Percentiles rank a stretch among this genome's conserved stretches.
These are phyloP conservation scores for Xiphorhynchus elegans DNA, from an alignment of 2,113 vertebrate species.

Conservation along the genomic window DNA sequence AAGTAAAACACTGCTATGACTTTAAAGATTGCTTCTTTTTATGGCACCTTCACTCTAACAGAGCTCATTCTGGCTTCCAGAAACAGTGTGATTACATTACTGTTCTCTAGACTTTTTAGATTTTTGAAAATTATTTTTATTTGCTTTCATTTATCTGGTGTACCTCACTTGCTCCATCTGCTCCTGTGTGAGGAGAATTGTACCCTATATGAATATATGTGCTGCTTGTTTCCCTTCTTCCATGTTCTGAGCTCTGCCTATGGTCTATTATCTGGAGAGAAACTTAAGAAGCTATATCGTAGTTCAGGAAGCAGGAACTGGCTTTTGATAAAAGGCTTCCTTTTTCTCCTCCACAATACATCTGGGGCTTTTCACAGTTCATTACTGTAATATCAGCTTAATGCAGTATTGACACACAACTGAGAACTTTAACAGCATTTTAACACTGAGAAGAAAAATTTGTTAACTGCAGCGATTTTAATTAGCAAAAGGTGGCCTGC, in stretches of 20 bases:
- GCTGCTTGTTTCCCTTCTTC: background rate
- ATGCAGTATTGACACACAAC: conserved; percentile 62
- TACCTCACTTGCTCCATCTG: background rate
- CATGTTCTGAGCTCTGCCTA: conserved; percentile 33
- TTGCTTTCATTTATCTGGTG: background rate
- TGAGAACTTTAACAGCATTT: conserved; percentile 63
- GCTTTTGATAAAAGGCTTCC: conserved; percentile 80
- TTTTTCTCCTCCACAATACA: conserved; percentile 66
- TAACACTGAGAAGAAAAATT: conserved; percentile 52
- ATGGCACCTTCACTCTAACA: background rate
- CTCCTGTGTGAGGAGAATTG: background rate
- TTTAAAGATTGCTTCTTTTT: background rate
- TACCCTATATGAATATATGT: background rate
- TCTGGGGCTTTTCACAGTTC: conserved; percentile 71
- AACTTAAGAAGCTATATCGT: conserved; percentile 66
- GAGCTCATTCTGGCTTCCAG: background rate
- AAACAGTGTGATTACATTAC: background rate
- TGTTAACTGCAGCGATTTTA: conserved; percentile 34
- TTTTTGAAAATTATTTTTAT: background rate
- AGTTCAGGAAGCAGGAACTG: conserved; percentile 78
- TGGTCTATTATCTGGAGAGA: conserved; percentile 39
- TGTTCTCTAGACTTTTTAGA: background rate
- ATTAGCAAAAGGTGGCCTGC: conserved; percentile 46
- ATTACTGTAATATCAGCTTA: conserved; percentile 72
- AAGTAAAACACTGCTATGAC: background rate